Evolutionary conservation across 2,888 invertebrate genomes (phyloP).

Genomic region (Ernsta delagoae): DNA sequence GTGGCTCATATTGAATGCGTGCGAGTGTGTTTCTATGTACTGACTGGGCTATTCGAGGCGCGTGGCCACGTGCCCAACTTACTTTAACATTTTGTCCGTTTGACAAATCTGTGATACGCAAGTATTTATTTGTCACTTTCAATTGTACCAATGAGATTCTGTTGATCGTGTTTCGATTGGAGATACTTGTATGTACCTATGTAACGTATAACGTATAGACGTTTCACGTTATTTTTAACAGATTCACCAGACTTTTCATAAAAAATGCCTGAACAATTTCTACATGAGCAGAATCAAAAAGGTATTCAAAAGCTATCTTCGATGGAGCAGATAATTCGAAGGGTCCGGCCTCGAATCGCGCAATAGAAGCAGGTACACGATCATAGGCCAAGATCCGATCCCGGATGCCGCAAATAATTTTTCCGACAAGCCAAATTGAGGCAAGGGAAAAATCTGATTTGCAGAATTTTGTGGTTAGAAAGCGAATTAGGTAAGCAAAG

Average conservation of each 20-base stretch:
- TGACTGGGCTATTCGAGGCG: slow-evolving; percentile 63
- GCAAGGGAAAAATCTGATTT: slow-evolving; percentile 79
- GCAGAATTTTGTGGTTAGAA: slow-evolving; percentile 75
- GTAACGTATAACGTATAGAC: too few species aligned
- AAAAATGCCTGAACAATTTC: neutral
- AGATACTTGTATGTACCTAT: too few species aligned
- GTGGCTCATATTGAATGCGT: slow-evolving; percentile 40
- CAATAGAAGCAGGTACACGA: slow-evolving; percentile 55
- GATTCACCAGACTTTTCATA: neutral
- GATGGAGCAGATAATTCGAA: slow-evolving; percentile 48
- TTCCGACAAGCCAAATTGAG: slow-evolving; percentile 61
- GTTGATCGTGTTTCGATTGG: slow-evolving; percentile 18
- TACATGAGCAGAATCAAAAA: slow-evolving; percentile 25
- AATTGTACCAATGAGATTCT: slow-evolving; percentile 19
- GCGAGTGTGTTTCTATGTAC: slow-evolving; percentile 45
- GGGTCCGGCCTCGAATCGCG: slow-evolving; percentile 48
- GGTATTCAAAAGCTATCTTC: slow-evolving; percentile 38
- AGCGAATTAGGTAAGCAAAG: slow-evolving; percentile 81
- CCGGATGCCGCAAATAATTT: slow-evolving; percentile 69
- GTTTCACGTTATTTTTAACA: neutral
- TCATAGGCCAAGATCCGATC: slow-evolving; percentile 57
- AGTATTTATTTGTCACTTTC: slow-evolving; percentile 35
- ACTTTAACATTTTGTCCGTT: slow-evolving; percentile 44
- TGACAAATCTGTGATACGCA: slow-evolving; percentile 41
- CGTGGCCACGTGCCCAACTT: slow-evolving; percentile 64